These are phyloP conservation scores for Eilema sororculum DNA, from an alignment of 2,888 invertebrate species.

Conservation along the genomic window DNA sequence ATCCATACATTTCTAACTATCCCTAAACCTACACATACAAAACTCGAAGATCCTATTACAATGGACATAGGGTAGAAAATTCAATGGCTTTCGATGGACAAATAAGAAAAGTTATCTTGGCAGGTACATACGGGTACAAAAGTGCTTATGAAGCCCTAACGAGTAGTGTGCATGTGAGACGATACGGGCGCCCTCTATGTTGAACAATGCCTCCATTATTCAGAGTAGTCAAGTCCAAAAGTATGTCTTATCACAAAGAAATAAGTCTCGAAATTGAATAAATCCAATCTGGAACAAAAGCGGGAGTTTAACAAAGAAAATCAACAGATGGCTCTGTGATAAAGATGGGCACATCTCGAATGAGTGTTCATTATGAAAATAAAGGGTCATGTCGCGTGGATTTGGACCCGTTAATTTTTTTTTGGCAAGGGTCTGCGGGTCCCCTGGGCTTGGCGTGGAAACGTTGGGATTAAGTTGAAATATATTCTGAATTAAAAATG, in stretches of 20 bases:
- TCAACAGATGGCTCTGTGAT: conserved; percentile 80
- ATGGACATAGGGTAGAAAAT: conserved; percentile 43
- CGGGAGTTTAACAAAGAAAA: conserved; percentile 71
- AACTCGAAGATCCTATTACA: conserved; percentile 30
- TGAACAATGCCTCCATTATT: conserved; percentile 70
- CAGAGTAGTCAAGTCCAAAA: conserved; percentile 57
- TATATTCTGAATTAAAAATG: conserved; percentile 31
- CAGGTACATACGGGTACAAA: conserved; percentile 61
- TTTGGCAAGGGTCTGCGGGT: conserved; percentile 44
- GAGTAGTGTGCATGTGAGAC: conserved; percentile 67
- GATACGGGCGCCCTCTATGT: conserved; percentile 72
- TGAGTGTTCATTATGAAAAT: conserved; percentile 73
- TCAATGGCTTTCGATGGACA: conserved; percentile 28
- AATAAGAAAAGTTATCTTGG: conserved; percentile 48
- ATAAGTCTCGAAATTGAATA: conserved; percentile 62
- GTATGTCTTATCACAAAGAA: conserved; percentile 59
- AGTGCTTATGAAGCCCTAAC: conserved; percentile 68
- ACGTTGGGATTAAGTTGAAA: conserved; percentile 35
- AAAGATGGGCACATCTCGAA: conserved; percentile 64
- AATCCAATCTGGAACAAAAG: conserved; percentile 57
- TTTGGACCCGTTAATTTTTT: conserved; percentile 57
- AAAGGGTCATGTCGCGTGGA: conserved; percentile 59
- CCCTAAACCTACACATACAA: conserved; percentile 27
- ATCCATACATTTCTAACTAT: conserved; percentile 52
- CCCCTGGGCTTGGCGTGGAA: conserved; percentile 28